phyloP scores from a whole-genome alignment of 2,113 vertebrate species.

The Etheostoma cragini region DNA sequence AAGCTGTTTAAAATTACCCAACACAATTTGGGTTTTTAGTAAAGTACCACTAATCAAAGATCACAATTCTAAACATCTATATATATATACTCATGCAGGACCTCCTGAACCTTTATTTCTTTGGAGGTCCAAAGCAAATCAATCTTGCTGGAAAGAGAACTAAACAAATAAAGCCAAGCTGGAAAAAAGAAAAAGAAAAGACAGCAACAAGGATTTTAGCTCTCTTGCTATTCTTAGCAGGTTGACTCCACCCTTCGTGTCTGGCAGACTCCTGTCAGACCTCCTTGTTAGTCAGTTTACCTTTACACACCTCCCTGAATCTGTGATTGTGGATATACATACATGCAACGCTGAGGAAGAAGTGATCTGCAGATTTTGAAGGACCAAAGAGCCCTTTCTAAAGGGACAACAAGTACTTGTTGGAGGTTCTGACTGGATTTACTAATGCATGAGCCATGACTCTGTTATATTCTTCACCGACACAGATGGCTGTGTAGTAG shows the following conservation, averaged over 20 bases:
- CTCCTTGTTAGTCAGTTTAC: constrained; percentile 61
- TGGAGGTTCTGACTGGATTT: constrained; percentile 59
- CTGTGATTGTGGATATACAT: constrained; percentile 54
- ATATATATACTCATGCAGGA: neutral
- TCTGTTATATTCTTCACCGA: constrained; percentile 37
- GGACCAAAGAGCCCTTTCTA: constrained; percentile 11
- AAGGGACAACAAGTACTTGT: neutral
- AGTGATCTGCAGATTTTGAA: constrained; percentile 15
- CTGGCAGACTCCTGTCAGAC: constrained; percentile 63
- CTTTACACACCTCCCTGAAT: constrained; percentile 59
- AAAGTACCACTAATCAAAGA: neutral
- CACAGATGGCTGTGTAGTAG: constrained; percentile 61
- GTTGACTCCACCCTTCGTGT: constrained; percentile 81
- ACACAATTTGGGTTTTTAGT: neutral
- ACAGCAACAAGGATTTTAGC: constrained; percentile 61
- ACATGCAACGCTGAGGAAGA: constrained; percentile 29
- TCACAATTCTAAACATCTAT: too few species aligned
- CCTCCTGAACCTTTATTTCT: neutral
- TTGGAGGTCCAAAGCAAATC: neutral
- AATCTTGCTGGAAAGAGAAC: constrained; percentile 11
- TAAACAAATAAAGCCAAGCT: constrained; percentile 21
- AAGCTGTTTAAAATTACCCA: neutral
- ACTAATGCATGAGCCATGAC: constrained; percentile 69
- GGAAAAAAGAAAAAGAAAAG: neutral
- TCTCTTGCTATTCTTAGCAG: constrained; percentile 73